phyloP scores from a whole-genome alignment of 1,140 invertebrate species.

The Zaprionus africanus region DNA sequence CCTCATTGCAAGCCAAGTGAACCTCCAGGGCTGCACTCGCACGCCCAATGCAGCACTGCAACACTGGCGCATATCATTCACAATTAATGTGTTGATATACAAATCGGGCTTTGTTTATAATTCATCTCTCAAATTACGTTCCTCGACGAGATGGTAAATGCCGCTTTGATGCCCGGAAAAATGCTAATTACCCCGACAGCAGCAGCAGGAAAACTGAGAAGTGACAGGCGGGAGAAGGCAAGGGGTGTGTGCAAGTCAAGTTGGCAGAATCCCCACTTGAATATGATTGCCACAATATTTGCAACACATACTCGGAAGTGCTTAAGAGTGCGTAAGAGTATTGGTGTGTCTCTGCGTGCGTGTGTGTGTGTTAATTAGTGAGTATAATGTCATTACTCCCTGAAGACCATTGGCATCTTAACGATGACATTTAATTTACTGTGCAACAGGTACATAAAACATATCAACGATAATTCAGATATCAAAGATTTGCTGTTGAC shows the following conservation, averaged over 20 bases:
- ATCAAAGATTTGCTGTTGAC: neutral
- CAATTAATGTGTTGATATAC: constrained; percentile 75
- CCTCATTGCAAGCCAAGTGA: neutral
- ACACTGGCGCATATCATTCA: constrained; percentile 62
- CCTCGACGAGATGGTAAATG: constrained; percentile 26
- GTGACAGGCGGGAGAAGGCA: neutral
- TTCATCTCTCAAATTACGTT: constrained; percentile 39
- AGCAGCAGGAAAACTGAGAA: constrained; percentile 18
- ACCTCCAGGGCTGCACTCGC: constrained; percentile 14
- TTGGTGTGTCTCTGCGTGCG: neutral
- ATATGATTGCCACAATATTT: constrained; percentile 1
- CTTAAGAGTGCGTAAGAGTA: neutral
- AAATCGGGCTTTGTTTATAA: constrained; percentile 60
- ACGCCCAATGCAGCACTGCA: constrained; percentile 9
- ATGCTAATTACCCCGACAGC: constrained; percentile 22
- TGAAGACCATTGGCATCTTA: constrained; percentile 52
- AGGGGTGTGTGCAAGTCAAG: neutral
- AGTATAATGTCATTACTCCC: constrained; percentile 46
- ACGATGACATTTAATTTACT: constrained; percentile 65
- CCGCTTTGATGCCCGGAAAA: constrained; percentile 30
- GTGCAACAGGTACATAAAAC: constrained; percentile 50
- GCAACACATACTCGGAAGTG: constrained; percentile 5
- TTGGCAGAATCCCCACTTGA: neutral
- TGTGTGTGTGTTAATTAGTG: constrained; percentile 1
- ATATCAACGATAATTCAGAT: neutral